Evolutionary conservation across 92 coral and sea anemone species (phyloP).

Genomic region (Porites evermanni): DNA sequence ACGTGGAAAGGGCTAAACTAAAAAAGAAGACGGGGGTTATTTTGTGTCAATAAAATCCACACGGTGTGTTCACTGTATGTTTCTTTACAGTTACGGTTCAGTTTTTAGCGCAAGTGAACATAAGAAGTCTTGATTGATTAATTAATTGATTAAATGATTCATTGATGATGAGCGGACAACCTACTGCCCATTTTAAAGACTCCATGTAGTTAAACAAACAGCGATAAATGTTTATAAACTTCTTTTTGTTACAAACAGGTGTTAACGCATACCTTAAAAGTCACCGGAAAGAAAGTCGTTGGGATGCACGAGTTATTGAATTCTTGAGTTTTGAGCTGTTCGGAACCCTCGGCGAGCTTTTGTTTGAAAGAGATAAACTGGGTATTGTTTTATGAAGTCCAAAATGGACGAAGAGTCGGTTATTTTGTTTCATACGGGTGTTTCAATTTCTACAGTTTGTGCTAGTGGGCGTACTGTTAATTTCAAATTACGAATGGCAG

Average conservation of each 20-base stretch:
- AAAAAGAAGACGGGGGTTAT: no score
- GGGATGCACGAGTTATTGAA: not conserved
- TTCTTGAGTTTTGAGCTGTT: not conserved
- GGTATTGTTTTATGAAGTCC: not conserved
- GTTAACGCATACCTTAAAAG: not conserved
- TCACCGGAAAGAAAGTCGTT: not conserved
- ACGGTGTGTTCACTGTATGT: not conserved
- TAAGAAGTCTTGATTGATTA: not conserved
- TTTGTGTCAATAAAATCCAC: no score
- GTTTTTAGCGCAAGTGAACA: not conserved
- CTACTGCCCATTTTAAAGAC: not conserved
- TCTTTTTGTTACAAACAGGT: not conserved
- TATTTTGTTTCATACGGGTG: not conserved
- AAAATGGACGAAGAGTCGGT: not conserved
- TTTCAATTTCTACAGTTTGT: not conserved
- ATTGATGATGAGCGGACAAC: not conserved
- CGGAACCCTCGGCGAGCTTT: not conserved
- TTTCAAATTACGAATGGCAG: not conserved
- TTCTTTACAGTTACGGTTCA: not conserved
- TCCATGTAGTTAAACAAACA: not conserved
- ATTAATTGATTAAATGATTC: slow-evolving; percentile 8
- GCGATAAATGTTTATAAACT: not conserved
- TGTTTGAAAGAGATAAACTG: not conserved
- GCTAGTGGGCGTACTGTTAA: not conserved
- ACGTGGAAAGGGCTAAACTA: no score